phyloP scores from a whole-genome alignment of 2,113 vertebrate species.

The Cephalophus harveyi region DNA sequence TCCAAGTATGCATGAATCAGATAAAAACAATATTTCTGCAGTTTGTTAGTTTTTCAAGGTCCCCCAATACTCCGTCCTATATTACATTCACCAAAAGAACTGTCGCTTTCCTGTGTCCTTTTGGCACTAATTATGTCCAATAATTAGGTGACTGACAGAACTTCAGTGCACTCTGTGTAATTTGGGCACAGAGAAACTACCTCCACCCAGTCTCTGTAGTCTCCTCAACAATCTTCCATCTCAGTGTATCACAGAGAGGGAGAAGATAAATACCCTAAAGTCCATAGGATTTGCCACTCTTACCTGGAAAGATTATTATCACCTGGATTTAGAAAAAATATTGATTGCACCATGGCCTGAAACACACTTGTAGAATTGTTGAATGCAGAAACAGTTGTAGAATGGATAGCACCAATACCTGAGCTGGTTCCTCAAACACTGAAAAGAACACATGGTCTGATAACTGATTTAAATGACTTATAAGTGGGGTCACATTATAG shows the following conservation, averaged over 20 bases:
- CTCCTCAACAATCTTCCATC: not conserved
- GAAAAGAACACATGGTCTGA: not conserved
- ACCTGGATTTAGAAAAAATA: not conserved
- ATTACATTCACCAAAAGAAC: not conserved
- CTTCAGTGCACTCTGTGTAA: not conserved
- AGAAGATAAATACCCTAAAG: not conserved
- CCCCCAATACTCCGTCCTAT: not conserved
- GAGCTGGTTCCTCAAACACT: not conserved
- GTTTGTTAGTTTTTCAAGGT: not conserved
- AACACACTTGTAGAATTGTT: not conserved
- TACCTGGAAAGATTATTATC: not conserved
- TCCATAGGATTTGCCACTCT: not conserved
- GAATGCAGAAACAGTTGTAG: not conserved
- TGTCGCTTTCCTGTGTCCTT: not conserved
- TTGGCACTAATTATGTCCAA: not conserved
- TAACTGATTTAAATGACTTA: not conserved
- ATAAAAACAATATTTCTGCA: not conserved
- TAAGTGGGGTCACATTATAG: not conserved
- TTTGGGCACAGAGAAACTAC: not conserved
- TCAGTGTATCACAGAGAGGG: not conserved
- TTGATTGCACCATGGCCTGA: not conserved
- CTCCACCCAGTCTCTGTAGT: not conserved
- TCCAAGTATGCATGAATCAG: not conserved
- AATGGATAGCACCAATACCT: not conserved
- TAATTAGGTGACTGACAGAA: not conserved